phyloP scores from a whole-genome alignment of 2,113 vertebrate species.

The Taxidea taxus region DNA sequence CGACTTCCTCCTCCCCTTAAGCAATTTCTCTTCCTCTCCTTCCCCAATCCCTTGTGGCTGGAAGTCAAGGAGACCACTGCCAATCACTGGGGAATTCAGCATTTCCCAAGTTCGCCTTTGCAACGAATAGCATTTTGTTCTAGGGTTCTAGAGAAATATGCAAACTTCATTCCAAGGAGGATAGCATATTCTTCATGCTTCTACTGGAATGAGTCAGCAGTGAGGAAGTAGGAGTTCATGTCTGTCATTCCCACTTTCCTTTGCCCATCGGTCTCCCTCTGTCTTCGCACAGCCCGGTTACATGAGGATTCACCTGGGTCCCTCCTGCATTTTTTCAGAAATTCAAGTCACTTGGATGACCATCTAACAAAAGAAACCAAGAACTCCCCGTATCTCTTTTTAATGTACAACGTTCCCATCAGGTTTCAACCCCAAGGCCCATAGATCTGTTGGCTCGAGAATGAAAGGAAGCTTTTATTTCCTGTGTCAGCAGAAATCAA shows the following conservation, averaged over 20 bases:
- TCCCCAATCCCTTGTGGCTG: background rate
- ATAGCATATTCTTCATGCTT: background rate
- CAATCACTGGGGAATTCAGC: background rate
- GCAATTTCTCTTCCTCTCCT: background rate
- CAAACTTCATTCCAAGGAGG: background rate
- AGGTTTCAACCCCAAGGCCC: background rate
- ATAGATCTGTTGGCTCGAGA: background rate
- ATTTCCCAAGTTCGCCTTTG: constrained; percentile 4
- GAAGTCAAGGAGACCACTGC: background rate
- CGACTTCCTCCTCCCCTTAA: background rate
- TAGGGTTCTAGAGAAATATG: background rate
- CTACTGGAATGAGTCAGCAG: background rate
- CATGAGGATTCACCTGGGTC: background rate
- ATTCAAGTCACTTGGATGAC: background rate
- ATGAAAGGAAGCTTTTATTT: background rate
- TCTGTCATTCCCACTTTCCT: background rate
- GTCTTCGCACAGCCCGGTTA: background rate
- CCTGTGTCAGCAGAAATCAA: no score
- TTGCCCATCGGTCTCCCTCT: no score
- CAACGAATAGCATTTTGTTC: background rate
- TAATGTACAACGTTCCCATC: background rate
- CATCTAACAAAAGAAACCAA: background rate
- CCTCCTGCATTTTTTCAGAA: background rate
- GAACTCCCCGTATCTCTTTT: background rate
- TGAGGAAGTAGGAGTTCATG: background rate